Evolutionary conservation across 2,113 vertebrate species (phyloP), one percentile per base, ranked within the genome.

Genomic region (Rana temporaria): DNA sequence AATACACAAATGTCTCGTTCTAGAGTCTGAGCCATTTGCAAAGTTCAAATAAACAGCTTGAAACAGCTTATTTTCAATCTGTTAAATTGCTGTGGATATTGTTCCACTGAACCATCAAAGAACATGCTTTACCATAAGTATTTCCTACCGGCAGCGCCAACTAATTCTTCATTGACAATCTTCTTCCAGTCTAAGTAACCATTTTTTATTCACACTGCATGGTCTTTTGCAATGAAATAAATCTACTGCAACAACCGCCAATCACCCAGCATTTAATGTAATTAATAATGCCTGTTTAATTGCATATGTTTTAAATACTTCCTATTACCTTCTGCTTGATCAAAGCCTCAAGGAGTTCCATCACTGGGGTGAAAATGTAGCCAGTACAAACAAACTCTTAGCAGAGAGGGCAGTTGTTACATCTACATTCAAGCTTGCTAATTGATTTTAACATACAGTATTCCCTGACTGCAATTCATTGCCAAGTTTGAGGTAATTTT

Each of bases 61-160:
- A 69, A 70, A 48, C 65, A 60, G 14, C 56, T 62, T 34, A 60
- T 60, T 70, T 80, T 70, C 62, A 38, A 70, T 69, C 34, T 79
- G 55, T 60, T 24, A 79, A 71, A 62, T 42, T 62, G 20, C 78
- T 70, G 22, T 59, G 67, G 78, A 80, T 71, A 80, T 70, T 80
- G 78, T 70, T 80, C 60, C 78, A 80, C 55, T 70, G 66, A 80
- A 80, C 78, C 78, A 80, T 80, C 78, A 80, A 80, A 70, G 78
- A 80, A 48, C 78, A 70, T 48, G 55, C 71, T 80, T 69, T 57
- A 59, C 66, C 8, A 59, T n/a, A 69, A 80, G 78, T 38, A 63
- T 57, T 80, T 80, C 78, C 67, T 80, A 19, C 16, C n/a, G 17
- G 55, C 55, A 70, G 66, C 22, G 53, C 77, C 75, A 66, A 66